Evolutionary conservation across 2,113 vertebrate species (phyloP).

Genomic region (Myrmecobius fasciatus): DNA sequence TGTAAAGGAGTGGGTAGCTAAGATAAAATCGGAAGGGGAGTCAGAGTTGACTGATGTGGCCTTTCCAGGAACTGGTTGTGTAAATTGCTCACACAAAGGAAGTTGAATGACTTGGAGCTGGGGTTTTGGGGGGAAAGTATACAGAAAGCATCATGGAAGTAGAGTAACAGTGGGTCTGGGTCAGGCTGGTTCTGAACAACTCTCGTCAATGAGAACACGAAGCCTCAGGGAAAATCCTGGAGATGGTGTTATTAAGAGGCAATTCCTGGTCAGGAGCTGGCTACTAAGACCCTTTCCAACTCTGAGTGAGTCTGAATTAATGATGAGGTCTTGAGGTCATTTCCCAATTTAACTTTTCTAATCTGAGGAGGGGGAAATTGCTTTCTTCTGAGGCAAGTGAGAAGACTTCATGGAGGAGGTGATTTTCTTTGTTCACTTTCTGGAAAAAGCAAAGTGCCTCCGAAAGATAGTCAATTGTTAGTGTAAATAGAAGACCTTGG

Average conservation of each 20-base stretch:
- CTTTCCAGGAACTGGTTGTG: not conserved
- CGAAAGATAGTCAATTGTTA: not conserved
- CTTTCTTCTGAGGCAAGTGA: not conserved
- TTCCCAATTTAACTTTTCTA: not conserved
- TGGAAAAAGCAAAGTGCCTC: not conserved
- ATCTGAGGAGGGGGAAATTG: not conserved
- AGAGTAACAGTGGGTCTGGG: not conserved
- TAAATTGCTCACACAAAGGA: not conserved
- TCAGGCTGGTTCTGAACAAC: not conserved
- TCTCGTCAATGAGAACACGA: not conserved
- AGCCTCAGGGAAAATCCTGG: not conserved
- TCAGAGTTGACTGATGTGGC: not conserved
- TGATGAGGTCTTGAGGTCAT: not conserved
- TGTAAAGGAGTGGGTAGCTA: not conserved
- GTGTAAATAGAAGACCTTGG: not conserved
- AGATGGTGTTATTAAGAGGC: not conserved
- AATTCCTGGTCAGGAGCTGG: not conserved
- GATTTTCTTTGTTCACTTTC: not conserved
- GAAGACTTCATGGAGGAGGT: not conserved
- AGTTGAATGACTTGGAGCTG: not conserved
- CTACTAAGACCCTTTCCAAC: not conserved
- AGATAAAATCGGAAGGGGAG: not conserved
- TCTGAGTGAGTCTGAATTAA: not conserved
- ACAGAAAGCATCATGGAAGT: not conserved
- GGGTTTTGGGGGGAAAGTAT: not conserved